Percentiles rank a stretch among this genome's conserved stretches.
phyloP scores from a whole-genome alignment of 2,797 vertebrate species.

The Botia kubotai region DNA sequence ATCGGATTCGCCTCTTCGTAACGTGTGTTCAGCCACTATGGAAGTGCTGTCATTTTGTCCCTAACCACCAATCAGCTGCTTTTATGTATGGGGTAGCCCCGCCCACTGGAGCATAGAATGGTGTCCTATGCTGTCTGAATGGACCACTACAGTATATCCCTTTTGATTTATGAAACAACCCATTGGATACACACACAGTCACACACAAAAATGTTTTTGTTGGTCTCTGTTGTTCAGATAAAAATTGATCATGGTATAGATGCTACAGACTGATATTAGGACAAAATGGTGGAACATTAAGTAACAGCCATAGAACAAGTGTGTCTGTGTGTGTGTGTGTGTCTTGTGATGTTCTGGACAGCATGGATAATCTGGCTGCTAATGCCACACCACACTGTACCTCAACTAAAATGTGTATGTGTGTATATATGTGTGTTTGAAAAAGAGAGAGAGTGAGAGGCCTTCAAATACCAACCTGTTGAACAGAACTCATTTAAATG shows the following conservation, averaged over 20 bases:
- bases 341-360: slow-evolving; percentile 29
- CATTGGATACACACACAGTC: not conserved
- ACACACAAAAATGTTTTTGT: not conserved
- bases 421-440: slow-evolving; percentile 4
- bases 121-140: slow-evolving; percentile 12
- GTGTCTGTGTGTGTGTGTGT: slow-evolving; percentile 6
- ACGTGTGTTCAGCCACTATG: slow-evolving; percentile 18
- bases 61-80: slow-evolving; percentile 32
- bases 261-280: slow-evolving; percentile 14
- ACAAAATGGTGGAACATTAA: not conserved
- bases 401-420: slow-evolving; percentile 33
- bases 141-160: slow-evolving; percentile 3
- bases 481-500: slow-evolving; percentile 37
- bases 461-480: slow-evolving; percentile 47
- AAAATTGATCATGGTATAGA: not conserved
- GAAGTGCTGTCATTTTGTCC: slow-evolving; percentile 36
- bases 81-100: slow-evolving; percentile 19
- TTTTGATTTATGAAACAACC: not conserved
- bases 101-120: slow-evolving; percentile 15
- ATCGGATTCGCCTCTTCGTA: slow-evolving; percentile 42
- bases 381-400: slow-evolving; percentile 47
- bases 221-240: slow-evolving; percentile 17
- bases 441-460: slow-evolving; percentile 22
- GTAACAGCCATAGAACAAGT: not conserved
- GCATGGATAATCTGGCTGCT: slow-evolving; percentile 45